Conservation (phyloP, 2,888 invertebrate genomes). For the Lapara coniferarum region DNA sequence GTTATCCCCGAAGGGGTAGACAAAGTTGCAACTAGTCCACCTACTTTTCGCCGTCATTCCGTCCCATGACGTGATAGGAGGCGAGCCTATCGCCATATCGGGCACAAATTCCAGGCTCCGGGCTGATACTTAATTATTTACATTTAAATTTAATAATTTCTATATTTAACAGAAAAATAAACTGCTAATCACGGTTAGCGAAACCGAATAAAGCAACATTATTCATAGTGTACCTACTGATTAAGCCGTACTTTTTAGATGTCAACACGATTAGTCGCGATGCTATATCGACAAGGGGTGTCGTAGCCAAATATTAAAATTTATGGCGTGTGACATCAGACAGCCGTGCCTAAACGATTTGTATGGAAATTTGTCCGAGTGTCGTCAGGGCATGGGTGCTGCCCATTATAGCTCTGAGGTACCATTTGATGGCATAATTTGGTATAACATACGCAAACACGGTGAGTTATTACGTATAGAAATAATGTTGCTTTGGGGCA, state of each 20-base stretch:
- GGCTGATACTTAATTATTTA: too few species aligned
- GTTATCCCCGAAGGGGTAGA: too few species aligned
- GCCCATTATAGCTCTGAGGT: conserved; percentile 60
- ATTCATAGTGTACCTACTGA: not conserved
- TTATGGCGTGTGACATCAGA: conserved; percentile 74
- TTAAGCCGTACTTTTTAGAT: not conserved
- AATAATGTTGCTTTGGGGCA: not conserved
- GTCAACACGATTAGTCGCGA: conserved; percentile 13
- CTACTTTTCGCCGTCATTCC: too few species aligned
- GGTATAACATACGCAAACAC: conserved; percentile 71
- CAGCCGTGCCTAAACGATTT: conserved; percentile 75
- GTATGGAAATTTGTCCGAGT: conserved; percentile 76
- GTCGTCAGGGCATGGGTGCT: conserved; percentile 63
- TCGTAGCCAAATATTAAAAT: conserved; percentile 74
- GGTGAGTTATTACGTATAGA: conserved; percentile 2
- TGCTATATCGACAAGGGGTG: conserved; percentile 37
- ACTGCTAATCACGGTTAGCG: too few species aligned
- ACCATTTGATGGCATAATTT: conserved; percentile 79
- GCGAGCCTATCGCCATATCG: too few species aligned
- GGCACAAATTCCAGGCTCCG: too few species aligned
- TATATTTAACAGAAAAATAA: too few species aligned
- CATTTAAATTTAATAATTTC: too few species aligned
- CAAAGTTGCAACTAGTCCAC: too few species aligned
- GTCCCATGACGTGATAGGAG: too few species aligned
- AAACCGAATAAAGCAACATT: not conserved